Evolutionary conservation across 2,797 vertebrate species (phyloP).

Genomic region (Mus caroli): DNA sequence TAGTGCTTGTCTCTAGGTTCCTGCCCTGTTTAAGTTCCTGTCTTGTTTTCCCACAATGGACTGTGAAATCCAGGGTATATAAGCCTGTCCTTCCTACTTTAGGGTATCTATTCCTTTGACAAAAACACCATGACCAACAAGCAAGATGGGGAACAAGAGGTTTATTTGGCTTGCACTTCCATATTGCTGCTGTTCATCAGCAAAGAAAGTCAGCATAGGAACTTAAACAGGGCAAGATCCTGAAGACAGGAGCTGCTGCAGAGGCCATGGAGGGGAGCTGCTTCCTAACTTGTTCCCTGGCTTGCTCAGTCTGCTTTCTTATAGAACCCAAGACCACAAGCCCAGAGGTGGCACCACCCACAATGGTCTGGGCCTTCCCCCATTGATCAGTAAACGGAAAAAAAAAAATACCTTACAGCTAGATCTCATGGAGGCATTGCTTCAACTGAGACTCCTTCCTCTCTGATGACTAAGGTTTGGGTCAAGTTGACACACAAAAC

Average conservation of each 20-base stretch:
- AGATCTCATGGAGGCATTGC: neutral
- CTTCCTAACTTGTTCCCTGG: neutral
- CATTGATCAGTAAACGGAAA: neutral
- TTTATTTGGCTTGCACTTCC: neutral
- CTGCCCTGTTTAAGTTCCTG: neutral
- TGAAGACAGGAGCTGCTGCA: neutral
- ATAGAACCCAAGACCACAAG: neutral
- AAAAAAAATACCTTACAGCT: neutral
- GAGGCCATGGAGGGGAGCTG: neutral
- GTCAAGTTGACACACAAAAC: neutral
- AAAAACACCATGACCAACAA: neutral
- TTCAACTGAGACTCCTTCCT: neutral
- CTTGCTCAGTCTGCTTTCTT: neutral
- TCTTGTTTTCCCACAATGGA: neutral
- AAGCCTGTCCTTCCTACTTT: neutral
- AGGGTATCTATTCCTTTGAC: neutral
- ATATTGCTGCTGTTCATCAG: neutral
- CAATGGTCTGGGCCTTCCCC: neutral
- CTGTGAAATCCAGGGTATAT: neutral
- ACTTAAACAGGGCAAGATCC: neutral
- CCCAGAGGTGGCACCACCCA: neutral
- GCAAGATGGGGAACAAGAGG: neutral
- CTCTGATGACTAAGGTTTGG: neutral
- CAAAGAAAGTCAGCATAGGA: neutral
- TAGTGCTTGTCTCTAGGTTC: neutral